phyloP scores from a whole-genome alignment of 2,113 vertebrate species.

The Macrotis lagotis region DNA sequence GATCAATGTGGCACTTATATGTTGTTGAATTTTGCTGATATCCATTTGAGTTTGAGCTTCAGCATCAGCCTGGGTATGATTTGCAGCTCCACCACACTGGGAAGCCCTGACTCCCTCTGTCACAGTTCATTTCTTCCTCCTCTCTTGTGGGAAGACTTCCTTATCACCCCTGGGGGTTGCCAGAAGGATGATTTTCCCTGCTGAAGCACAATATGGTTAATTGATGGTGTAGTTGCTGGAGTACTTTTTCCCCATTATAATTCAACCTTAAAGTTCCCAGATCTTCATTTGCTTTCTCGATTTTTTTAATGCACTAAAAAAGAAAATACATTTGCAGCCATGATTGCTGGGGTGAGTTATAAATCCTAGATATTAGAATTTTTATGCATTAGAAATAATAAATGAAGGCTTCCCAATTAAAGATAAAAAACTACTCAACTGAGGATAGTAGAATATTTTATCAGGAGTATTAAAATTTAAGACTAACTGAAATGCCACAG shows the following conservation, averaged over 20 bases:
- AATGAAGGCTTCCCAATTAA: slow-evolving; percentile 81
- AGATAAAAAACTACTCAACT: slow-evolving; percentile 78
- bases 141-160: slow-evolving; percentile 30
- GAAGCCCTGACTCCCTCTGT: slow-evolving; percentile 27
- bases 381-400: slow-evolving; percentile 81
- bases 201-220: slow-evolving; percentile 60
- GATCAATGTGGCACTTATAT: slow-evolving; percentile 54
- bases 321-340: slow-evolving; percentile 73
- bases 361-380: slow-evolving; percentile 80
- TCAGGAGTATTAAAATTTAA: slow-evolving; percentile 80
- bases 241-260: slow-evolving; percentile 42
- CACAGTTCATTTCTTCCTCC: slow-evolving; percentile 61
- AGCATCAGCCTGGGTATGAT: slow-evolving; percentile 46
- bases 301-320: slow-evolving; percentile 69
- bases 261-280: slow-evolving; percentile 57
- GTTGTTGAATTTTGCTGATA: slow-evolving; percentile 25
- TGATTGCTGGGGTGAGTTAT: slow-evolving; percentile 72
- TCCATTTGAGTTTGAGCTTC: slow-evolving; percentile 20
- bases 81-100: slow-evolving; percentile 7
- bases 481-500: slow-evolving; percentile 74
- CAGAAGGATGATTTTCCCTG: slow-evolving; percentile 56
- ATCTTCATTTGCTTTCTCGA: slow-evolving; percentile 58
- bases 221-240: slow-evolving; percentile 69
- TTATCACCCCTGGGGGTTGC: slow-evolving; percentile 60
- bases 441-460: slow-evolving; percentile 76